phyloP scores from a whole-genome alignment of 2,113 vertebrate species.

The Suncus etruscus region DNA sequence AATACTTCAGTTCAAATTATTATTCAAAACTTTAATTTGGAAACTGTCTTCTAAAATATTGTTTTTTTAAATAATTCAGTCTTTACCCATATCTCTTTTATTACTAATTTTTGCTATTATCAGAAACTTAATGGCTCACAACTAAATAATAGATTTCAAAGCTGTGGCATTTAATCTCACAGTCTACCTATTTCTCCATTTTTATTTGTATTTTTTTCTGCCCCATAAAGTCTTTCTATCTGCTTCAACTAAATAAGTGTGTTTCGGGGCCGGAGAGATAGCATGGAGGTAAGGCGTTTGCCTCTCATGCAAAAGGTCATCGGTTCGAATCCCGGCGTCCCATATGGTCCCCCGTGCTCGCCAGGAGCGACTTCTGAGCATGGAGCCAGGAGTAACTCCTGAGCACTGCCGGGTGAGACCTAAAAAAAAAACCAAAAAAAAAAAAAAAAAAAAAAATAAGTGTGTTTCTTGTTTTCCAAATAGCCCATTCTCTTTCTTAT shows the following conservation, averaged over 20 bases:
- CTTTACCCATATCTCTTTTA: not conserved
- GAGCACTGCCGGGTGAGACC: too few species aligned
- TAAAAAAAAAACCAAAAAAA: too few species aligned
- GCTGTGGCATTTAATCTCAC: too few species aligned
- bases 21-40: slow-evolving; percentile 15
- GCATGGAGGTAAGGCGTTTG: too few species aligned
- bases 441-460: too few species aligned
- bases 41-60: slow-evolving; percentile 1
- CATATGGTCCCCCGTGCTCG: too few species aligned
- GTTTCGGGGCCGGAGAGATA: too few species aligned
- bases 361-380: too few species aligned
- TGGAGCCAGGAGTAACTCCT: too few species aligned
- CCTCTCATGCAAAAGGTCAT: too few species aligned
- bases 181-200: not conserved
- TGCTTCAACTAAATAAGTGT: not conserved
- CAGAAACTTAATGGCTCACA: not conserved
- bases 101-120: not conserved
- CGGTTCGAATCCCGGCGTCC: too few species aligned
- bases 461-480: slow-evolving; percentile 10
- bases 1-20: not conserved
- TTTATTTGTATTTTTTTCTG: too few species aligned
- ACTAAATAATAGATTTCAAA: not conserved
- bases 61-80: not conserved
- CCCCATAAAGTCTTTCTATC: not conserved
- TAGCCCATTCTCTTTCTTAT: not conserved